phyloP scores from a whole-genome alignment of 2,113 vertebrate genomes.

The Centropus unirufus region DNA sequence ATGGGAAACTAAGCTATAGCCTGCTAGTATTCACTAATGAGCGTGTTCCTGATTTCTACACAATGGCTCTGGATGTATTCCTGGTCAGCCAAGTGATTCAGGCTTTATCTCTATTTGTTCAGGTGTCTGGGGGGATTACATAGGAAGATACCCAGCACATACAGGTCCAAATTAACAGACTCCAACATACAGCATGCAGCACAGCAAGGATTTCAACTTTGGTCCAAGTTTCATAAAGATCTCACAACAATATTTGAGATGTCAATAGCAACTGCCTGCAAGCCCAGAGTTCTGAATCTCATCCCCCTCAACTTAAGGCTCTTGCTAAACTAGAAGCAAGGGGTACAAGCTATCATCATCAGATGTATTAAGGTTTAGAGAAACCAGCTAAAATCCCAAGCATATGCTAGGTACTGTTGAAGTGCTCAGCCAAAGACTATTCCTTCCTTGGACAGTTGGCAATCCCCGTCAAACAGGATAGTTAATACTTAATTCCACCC shows the following conservation, averaged over 20 bases:
- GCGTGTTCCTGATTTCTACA: not conserved
- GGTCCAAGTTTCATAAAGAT: not conserved
- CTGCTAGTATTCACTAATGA: not conserved
- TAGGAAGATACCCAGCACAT: not conserved
- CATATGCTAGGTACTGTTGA: not conserved
- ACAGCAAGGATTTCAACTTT: not conserved
- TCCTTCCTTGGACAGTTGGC: not conserved
- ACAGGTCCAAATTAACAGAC: not conserved
- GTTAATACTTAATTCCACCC: not conserved
- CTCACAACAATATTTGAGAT: not conserved
- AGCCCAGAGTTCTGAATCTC: not conserved
- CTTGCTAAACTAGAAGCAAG: not conserved
- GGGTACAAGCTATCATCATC: not conserved
- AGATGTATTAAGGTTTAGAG: not conserved
- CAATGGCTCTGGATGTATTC: not conserved
- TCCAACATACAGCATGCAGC: fast-evolving
- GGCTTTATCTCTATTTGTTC: not conserved
- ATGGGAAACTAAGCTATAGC: not conserved
- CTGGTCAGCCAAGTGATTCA: not conserved
- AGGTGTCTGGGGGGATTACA: not conserved
- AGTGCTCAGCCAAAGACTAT: not conserved
- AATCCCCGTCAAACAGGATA: not conserved
- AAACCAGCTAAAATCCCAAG: not conserved
- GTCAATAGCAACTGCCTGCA: not conserved
- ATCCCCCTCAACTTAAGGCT: not conserved